Evolutionary conservation across 1,140 invertebrate genomes (phyloP).

Genomic region (Lepeophtheirus salmonis): DNA sequence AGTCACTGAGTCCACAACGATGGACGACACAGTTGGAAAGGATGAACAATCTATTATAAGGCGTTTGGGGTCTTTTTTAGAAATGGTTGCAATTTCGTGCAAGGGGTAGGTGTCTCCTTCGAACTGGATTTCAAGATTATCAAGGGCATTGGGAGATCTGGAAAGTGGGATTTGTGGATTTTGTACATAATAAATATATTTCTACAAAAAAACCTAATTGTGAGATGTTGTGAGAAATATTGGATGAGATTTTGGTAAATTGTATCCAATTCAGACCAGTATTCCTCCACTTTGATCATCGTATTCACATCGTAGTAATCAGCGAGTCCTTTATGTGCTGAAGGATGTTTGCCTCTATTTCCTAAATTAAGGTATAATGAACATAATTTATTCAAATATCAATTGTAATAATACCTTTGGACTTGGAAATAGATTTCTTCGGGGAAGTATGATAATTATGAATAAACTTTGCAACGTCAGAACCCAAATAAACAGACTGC

Average conservation of each 20-base stretch:
- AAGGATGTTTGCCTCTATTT: neutral
- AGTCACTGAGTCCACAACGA: slow-evolving; percentile 48
- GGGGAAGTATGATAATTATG: neutral
- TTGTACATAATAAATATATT: neutral
- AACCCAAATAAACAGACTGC: neutral
- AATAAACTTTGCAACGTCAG: neutral
- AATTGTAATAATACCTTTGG: too few relatives aligned
- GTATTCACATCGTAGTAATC: neutral
- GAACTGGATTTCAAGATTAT: slow-evolving; percentile 47
- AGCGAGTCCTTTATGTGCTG: neutral
- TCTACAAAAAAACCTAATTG: neutral
- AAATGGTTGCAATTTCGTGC: slow-evolving; percentile 71
- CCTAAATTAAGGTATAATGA: neutral
- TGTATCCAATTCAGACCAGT: neutral
- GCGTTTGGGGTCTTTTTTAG: slow-evolving; percentile 63
- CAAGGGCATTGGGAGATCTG: slow-evolving; percentile 31
- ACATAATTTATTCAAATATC: too few relatives aligned
- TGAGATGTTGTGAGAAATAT: neutral
- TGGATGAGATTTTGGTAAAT: neutral
- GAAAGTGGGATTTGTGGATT: neutral
- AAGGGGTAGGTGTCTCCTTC: slow-evolving; percentile 62
- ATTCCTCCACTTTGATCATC: neutral
- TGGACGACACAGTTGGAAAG: slow-evolving; percentile 62
- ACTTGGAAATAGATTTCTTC: neutral
- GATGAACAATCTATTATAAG: slow-evolving; percentile 57